Evolutionary conservation across 2,888 invertebrate species (phyloP).

Genomic region (Aleiodes leptofemur): DNA sequence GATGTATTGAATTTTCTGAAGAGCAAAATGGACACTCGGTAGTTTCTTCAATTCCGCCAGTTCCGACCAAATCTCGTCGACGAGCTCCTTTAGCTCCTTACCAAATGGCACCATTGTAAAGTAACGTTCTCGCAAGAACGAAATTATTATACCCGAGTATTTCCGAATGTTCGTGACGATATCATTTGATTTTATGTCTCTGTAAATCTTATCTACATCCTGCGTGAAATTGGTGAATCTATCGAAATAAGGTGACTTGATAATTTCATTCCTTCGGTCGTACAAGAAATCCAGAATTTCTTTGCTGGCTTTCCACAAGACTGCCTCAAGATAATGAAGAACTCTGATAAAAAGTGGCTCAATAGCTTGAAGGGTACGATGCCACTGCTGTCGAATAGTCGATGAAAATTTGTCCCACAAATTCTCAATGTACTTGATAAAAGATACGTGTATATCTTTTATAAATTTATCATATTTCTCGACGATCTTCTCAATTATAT

Average conservation of each 20-base stretch:
- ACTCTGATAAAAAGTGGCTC: constrained; percentile 88
- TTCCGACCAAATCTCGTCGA: constrained; percentile 80
- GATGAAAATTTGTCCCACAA: constrained; percentile 84
- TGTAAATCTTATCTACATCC: constrained; percentile 86
- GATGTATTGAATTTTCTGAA: constrained; percentile 79
- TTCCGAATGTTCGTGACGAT: constrained; percentile 87
- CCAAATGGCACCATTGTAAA: constrained; percentile 83
- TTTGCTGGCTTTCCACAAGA: constrained; percentile 84
- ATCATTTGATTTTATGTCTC: constrained; percentile 86
- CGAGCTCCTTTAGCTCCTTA: constrained; percentile 80
- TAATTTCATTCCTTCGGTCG: constrained; percentile 86
- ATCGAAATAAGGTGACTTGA: constrained; percentile 88
- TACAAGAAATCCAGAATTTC: constrained; percentile 89
- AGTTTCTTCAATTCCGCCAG: constrained; percentile 80
- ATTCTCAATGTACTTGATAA: constrained; percentile 84
- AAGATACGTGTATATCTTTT: constrained; percentile 84
- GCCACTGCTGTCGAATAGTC: constrained; percentile 84
- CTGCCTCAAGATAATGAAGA: constrained; percentile 85
- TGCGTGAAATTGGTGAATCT: constrained; percentile 88
- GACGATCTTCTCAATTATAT: constrained; percentile 82
- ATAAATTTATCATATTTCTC: constrained; percentile 88
- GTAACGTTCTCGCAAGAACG: constrained; percentile 82
- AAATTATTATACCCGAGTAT: constrained; percentile 82
- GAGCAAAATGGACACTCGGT: constrained; percentile 78
- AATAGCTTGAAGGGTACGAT: constrained; percentile 82